Conservation (phyloP, 2,888 invertebrate genomes). For the Branchinecta sandiegonensis region DNA sequence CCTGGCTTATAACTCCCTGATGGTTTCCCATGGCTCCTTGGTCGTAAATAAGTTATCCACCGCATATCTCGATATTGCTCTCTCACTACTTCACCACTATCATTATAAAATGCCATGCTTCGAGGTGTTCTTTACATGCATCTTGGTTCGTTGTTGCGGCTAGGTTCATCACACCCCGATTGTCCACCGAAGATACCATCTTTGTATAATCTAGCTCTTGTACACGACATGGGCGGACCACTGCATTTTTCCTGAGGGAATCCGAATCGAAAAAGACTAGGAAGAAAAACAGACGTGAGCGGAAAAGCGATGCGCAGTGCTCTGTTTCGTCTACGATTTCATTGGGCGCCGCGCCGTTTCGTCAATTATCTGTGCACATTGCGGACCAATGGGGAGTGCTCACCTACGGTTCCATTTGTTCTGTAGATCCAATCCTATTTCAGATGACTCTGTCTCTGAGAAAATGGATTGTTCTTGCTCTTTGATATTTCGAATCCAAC, state of each 20-base stretch:
- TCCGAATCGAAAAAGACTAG: background rate
- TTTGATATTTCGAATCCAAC: slow-evolving; percentile 10
- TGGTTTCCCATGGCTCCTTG: background rate
- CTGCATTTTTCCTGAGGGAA: slow-evolving; percentile 9
- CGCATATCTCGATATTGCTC: background rate
- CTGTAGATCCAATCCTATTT: slow-evolving; percentile 5
- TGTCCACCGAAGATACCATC: background rate
- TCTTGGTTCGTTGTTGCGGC: slow-evolving; percentile 1
- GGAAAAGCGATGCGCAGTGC: slow-evolving; percentile 10
- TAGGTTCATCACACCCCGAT: background rate
- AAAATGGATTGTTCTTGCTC: slow-evolving; percentile 7
- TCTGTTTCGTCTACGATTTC: background rate
- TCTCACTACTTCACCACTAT: slow-evolving; percentile 3
- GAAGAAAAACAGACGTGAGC: slow-evolving; percentile 4
- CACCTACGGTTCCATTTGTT: slow-evolving; percentile 4
- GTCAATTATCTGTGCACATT: background rate
- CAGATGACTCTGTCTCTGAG: background rate
- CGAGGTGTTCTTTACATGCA: too few relatives aligned
- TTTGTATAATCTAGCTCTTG: background rate
- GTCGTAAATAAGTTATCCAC: background rate
- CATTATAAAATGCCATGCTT: background rate
- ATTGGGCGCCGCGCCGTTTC: background rate
- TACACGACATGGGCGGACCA: slow-evolving; percentile 7
- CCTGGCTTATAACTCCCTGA: too few relatives aligned
- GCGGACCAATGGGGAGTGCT: background rate